Conservation (phyloP, 2,888 invertebrate species). For the Lissonota sp. region DNA sequence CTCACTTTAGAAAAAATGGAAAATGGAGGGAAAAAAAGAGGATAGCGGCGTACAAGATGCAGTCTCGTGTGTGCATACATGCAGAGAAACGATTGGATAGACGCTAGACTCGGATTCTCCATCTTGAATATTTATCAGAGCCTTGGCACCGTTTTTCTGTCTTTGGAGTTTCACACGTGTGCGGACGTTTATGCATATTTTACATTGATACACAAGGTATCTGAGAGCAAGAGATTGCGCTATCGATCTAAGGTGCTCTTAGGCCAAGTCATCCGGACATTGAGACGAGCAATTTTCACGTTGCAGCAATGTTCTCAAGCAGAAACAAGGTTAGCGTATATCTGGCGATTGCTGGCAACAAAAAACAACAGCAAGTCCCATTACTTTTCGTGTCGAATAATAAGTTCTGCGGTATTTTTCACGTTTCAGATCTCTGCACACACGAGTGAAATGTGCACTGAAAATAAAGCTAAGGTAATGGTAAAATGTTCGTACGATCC, state of each 20-base stretch:
- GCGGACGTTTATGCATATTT: slow-evolving; percentile 45
- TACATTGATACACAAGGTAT: slow-evolving; percentile 57
- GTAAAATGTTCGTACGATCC: too few relatives aligned
- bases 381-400: too few relatives aligned
- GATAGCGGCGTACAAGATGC: neutral
- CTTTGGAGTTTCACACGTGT: slow-evolving; percentile 11
- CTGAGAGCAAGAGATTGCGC: slow-evolving; percentile 71
- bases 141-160: slow-evolving; percentile 77
- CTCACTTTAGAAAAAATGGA: neutral
- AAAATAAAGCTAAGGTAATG: too few relatives aligned
- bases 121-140: slow-evolving; percentile 75
- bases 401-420: too few relatives aligned
- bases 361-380: neutral
- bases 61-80: neutral
- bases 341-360: neutral
- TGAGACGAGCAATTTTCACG: neutral
- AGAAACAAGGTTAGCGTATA: neutral
- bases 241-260: slow-evolving; percentile 69
- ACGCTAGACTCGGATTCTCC: slow-evolving; percentile 57
- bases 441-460: too few relatives aligned
- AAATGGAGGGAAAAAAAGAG: neutral
- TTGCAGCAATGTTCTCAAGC: too few relatives aligned
- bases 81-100: neutral
- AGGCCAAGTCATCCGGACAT: slow-evolving; percentile 43
- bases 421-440: too few relatives aligned